Evolutionary conservation across 2,113 vertebrate species (phyloP), one percentile per base, ranked within the genome.

Genomic region (Hucho hucho): DNA sequence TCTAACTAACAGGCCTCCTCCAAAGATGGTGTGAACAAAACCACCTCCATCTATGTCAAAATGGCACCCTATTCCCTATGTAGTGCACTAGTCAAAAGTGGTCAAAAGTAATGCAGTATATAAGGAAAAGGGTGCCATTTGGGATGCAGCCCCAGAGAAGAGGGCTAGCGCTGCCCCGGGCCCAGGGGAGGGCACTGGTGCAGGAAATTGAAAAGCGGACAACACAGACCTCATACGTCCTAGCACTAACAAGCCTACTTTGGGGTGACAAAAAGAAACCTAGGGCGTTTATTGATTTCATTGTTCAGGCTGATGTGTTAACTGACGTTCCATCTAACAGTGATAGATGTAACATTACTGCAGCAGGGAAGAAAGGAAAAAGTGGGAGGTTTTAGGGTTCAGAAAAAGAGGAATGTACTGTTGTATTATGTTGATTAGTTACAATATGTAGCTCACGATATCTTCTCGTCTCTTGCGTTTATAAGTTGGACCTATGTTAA

Each of bases 171-270:
- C 24, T 37, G 69, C 46, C 68, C 65, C 47, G 71, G 7, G 68
- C 61, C 29, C 56, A 70, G 58, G 79, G 74, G 64, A 73, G 81
- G 68, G 68, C 81, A 85, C 65, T 85, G 81, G 76, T 84, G 87
- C 85, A 87, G 75, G 83, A 87, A 88, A 87, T 88, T 87, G 78
- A 85, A 85, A 85, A 78, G 18, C 69, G 77, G 68, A 69, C 46
- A 74, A 67, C 61, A 63, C 70, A 73, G 75, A 75, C 77, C 77
- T 73, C 75, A 82, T 59, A 59, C 66, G 61, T 64, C 70, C 78
- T 26, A 63, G 70, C 37, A 63, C 85, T 88, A 87, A 87, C 82
- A 82, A 84, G 87, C 58, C 82, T 82, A 74, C 78, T 77, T 77
- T 61, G 73, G 16, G 20, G 70, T 73, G 83, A 81, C 75, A 68